phyloP scores from a whole-genome alignment of 2,113 vertebrate species.

The Jacana jacana region DNA sequence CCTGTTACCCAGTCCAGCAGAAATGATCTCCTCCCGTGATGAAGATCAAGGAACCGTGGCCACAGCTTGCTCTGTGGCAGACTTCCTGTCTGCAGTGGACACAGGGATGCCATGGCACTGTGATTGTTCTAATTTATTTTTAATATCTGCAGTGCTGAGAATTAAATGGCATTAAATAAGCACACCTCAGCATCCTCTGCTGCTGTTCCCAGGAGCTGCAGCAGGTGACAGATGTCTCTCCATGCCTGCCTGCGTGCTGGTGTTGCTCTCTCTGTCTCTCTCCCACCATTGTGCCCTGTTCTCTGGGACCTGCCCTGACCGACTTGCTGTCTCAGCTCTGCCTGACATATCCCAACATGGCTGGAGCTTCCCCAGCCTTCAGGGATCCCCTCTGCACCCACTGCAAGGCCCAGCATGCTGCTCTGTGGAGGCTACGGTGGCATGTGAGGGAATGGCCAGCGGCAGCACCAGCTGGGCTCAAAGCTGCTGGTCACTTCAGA shows the following conservation, averaged over 20 bases:
- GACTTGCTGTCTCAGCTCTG: neutral
- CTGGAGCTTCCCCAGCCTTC: neutral
- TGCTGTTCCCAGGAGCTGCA: neutral
- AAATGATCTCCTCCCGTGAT: neutral
- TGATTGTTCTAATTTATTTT: neutral
- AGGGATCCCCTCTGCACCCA: rapidly evolving
- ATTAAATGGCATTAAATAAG: neutral
- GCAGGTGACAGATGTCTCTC: neutral
- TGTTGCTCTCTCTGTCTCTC: neutral
- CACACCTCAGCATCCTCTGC: neutral
- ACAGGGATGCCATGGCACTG: neutral
- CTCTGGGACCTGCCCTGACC: neutral
- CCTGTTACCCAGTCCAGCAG: neutral
- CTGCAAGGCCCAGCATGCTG: neutral
- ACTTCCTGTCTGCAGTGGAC: neutral
- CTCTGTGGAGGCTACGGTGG: rapidly evolving
- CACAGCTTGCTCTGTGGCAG: neutral
- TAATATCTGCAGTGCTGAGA: neutral
- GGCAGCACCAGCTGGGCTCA: neutral
- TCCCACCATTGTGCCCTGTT: neutral
- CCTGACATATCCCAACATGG: rapidly evolving
- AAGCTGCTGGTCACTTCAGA: rapidly evolving
- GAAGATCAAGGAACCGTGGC: rapidly evolving
- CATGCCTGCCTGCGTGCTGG: rapidly evolving
- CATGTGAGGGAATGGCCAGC: neutral